phyloP scores from a whole-genome alignment of 2,797 vertebrate species.

The Tachyglossus aculeatus region DNA sequence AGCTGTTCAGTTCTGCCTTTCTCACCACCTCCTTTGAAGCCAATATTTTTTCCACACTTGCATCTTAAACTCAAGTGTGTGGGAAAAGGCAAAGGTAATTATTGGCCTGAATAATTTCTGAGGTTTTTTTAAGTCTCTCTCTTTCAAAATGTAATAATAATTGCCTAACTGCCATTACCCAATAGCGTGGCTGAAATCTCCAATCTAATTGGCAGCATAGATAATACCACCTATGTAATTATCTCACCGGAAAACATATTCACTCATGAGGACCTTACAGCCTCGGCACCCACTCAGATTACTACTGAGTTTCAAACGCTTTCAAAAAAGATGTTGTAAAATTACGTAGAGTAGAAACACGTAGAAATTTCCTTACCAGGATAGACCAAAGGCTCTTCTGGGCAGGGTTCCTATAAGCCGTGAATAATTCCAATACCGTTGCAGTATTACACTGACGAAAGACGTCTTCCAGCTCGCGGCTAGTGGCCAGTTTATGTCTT shows the following conservation, averaged over 20 bases:
- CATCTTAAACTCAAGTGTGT: slow-evolving; percentile 28
- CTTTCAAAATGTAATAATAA: slow-evolving; percentile 52
- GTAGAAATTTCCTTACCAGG: not conserved
- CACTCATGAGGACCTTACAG: not conserved
- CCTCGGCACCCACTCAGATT: slow-evolving; percentile 3
- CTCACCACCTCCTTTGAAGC: slow-evolving; percentile 30
- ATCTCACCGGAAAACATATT: not conserved
- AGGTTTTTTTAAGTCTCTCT: slow-evolving; percentile 46
- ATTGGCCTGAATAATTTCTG: slow-evolving; percentile 50
- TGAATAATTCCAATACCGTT: not conserved
- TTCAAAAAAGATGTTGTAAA: not conserved
- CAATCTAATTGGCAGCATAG: slow-evolving; percentile 29
- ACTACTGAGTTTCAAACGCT: not conserved
- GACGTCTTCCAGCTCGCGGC: not conserved
- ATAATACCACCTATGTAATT: slow-evolving; percentile 12
- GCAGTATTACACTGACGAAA: not conserved
- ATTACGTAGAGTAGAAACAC: not conserved
- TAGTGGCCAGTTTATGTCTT: not conserved
- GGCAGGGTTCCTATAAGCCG: not conserved
- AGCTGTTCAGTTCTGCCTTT: not conserved
- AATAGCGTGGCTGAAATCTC: slow-evolving; percentile 44
- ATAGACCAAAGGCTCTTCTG: not conserved
- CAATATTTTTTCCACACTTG: slow-evolving; percentile 1
- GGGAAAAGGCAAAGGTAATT: slow-evolving; percentile 40
- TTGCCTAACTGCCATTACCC: slow-evolving; percentile 54